Evolutionary conservation across 2,113 vertebrate species (phyloP).

Genomic region (Poecile atricapillus): DNA sequence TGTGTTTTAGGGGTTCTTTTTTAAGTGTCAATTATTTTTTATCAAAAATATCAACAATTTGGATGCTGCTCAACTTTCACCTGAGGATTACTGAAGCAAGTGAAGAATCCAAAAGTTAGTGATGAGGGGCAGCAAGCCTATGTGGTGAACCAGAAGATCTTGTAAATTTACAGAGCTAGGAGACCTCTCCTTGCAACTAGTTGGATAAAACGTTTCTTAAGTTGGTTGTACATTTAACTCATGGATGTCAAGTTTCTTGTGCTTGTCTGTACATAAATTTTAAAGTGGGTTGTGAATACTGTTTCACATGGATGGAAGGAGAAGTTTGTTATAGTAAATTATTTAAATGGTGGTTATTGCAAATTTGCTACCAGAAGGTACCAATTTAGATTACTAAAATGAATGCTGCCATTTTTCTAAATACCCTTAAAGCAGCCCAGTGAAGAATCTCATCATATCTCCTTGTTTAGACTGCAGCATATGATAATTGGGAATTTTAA

Average conservation of each 20-base stretch:
- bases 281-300: constrained; percentile 66
- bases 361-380: constrained; percentile 40
- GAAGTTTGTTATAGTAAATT: constrained; percentile 56
- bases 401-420: constrained; percentile 36
- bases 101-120: constrained; percentile 32
- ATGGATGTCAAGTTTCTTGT: constrained; percentile 67
- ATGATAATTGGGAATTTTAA: constrained; percentile 58
- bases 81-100: constrained; percentile 46
- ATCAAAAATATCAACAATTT: constrained; percentile 52
- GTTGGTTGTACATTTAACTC: constrained; percentile 69
- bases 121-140: constrained; percentile 18
- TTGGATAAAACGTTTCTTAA: constrained; percentile 57
- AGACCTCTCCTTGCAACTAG: constrained; percentile 42
- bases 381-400: not conserved
- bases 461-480: constrained; percentile 28
- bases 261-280: constrained; percentile 75
- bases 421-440: constrained; percentile 45
- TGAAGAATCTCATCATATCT: constrained; percentile 34
- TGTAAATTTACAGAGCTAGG: constrained; percentile 57
- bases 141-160: constrained; percentile 27
- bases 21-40: constrained; percentile 63
- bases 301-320: constrained; percentile 64
- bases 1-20: constrained; percentile 69
- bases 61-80: constrained; percentile 52
- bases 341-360: constrained; percentile 43